phyloP scores from a whole-genome alignment of 2,888 invertebrate species.

The Ormyrus pomaceus region DNA sequence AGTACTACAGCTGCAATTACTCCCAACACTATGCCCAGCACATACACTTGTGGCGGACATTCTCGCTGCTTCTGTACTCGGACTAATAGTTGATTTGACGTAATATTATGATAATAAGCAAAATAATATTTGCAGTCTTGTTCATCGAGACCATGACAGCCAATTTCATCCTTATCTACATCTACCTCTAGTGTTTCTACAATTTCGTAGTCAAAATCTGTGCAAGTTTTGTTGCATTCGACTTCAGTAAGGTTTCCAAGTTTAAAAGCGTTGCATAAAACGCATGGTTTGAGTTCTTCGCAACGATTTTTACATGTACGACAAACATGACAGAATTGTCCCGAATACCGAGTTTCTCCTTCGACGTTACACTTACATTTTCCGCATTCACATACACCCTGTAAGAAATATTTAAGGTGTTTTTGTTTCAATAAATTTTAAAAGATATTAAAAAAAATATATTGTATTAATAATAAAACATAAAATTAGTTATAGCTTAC shows the following conservation, averaged over 20 bases:
- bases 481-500: slow-evolving; percentile 62
- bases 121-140: slow-evolving; percentile 94
- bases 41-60: slow-evolving; percentile 88
- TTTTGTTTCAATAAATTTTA: neutral
- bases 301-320: slow-evolving; percentile 96
- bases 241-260: slow-evolving; percentile 83
- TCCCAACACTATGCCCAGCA: slow-evolving; percentile 92
- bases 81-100: slow-evolving; percentile 81
- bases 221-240: slow-evolving; percentile 83
- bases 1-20: slow-evolving; percentile 98
- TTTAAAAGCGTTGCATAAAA: slow-evolving; percentile 92
- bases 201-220: slow-evolving; percentile 76
- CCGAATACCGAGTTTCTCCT: slow-evolving; percentile 85
- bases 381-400: slow-evolving; percentile 95
- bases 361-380: slow-evolving; percentile 87
- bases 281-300: slow-evolving; percentile 93
- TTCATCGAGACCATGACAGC: slow-evolving; percentile 91
- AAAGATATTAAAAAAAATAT: slow-evolving; percentile 2
- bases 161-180: slow-evolving; percentile 86
- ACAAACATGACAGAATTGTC: slow-evolving; percentile 94
- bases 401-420: neutral
- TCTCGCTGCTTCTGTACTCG: slow-evolving; percentile 89
- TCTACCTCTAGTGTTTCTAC: slow-evolving; percentile 79
- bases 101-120: slow-evolving; percentile 89
- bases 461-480: neutral